Conservation (phyloP, 2,113 vertebrate genomes). For the Setophaga petechia region DNA sequence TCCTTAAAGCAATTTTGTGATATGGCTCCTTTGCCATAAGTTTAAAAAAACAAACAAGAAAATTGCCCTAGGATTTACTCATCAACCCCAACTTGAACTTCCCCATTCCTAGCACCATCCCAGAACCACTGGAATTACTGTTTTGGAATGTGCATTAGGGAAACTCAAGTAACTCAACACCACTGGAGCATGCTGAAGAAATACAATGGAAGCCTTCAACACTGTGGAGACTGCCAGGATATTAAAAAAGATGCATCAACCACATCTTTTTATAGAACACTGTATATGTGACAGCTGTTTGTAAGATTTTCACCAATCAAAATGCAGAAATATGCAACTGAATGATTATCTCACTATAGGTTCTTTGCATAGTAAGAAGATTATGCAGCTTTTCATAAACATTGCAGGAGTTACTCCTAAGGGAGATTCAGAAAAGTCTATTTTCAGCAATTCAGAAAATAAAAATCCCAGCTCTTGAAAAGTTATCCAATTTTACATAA, state of each 20-base stretch:
- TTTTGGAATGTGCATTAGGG: not conserved
- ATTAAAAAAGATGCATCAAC: not conserved
- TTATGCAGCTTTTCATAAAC: slow-evolving; percentile 31
- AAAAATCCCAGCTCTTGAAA: not conserved
- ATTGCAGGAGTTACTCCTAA: not conserved
- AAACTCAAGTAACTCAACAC: not conserved
- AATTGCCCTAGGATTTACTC: not conserved
- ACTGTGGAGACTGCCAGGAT: not conserved
- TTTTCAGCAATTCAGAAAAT: slow-evolving; percentile 28
- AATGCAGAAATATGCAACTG: slow-evolving; percentile 26
- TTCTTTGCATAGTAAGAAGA: slow-evolving; percentile 20
- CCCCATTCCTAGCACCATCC: not conserved
- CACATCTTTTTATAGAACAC: not conserved
- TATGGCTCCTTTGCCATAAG: accelerated
- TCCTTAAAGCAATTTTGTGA: not conserved
- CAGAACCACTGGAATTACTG: not conserved
- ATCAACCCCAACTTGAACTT: accelerated
- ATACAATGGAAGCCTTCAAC: not conserved
- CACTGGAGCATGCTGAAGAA: not conserved
- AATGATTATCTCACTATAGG: not conserved
- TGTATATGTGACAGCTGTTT: not conserved
- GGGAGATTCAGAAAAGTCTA: not conserved
- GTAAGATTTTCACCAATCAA: not conserved
- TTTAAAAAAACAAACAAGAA: not conserved
- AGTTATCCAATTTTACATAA: slow-evolving; percentile 1